Conservation (phyloP, 2,797 vertebrate genomes). For the Salmo trutta region DNA sequence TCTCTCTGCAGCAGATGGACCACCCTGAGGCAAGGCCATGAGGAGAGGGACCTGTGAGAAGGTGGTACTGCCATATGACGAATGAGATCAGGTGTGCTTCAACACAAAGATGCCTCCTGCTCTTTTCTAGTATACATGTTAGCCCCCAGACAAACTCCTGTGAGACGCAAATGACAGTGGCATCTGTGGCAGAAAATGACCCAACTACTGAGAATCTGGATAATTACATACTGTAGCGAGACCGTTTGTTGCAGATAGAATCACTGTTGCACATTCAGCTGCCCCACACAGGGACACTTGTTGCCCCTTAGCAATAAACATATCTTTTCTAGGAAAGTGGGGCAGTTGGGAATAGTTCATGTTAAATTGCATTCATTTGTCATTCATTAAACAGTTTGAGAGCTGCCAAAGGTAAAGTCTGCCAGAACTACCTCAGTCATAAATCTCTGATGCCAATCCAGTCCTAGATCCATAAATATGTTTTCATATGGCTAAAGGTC, state of each 20-base stretch:
- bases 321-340: not conserved
- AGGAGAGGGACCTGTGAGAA: constrained; percentile 64
- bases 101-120: constrained; percentile 73
- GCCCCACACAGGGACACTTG: constrained; percentile 50
- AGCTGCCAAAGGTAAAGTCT: not conserved
- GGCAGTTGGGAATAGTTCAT: not conserved
- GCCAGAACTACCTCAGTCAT: not conserved
- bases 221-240: constrained; percentile 58
- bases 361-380: not conserved
- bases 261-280: constrained; percentile 67
- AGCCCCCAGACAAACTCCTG: constrained; percentile 60
- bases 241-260: constrained; percentile 75
- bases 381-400: not conserved
- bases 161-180: constrained; percentile 65
- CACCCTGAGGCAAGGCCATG: constrained; percentile 67
- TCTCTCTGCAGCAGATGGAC: constrained; percentile 71
- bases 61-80: constrained; percentile 61
- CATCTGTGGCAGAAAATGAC: constrained; percentile 78
- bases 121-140: constrained; percentile 64
- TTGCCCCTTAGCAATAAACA: not conserved
- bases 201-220: constrained; percentile 68
- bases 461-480: not conserved
- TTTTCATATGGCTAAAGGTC: not conserved
- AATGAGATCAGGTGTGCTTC: constrained; percentile 72
- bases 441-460: not conserved